Conservation (phyloP, 2,113 vertebrate genomes). For the Paradoxurus hermaphroditus region DNA sequence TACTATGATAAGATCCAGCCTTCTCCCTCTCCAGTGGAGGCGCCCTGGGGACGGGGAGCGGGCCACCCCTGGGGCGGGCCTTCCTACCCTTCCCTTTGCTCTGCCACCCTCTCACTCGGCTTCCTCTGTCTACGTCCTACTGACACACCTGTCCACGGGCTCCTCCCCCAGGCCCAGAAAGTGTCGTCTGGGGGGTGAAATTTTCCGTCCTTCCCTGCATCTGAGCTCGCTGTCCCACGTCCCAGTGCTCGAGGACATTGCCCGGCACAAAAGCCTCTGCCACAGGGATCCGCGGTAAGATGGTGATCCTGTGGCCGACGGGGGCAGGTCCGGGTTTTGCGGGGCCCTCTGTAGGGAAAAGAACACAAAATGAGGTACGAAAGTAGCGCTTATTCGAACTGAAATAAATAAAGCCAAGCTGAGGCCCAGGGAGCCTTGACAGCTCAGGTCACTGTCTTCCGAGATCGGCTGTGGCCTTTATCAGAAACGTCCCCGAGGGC, state of each 20-base stretch:
- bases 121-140: not conserved
- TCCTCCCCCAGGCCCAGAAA: too few species aligned
- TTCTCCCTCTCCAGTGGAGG: not conserved
- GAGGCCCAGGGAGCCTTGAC: not conserved
- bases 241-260: not conserved
- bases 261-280: not conserved
- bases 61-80: too few species aligned
- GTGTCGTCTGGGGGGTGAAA: not conserved
- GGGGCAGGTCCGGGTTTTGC: not conserved
- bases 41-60: not conserved
- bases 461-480: not conserved
- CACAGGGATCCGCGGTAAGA: not conserved
- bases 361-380: not conserved
- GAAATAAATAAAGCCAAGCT: not conserved
- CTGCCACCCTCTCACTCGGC: accelerated
- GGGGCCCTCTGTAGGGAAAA: not conserved
- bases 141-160: accelerated
- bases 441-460: not conserved
- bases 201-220: not conserved
- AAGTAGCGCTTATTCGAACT: not conserved
- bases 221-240: not conserved
- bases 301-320: too few species aligned
- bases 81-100: not conserved
- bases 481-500: not conserved
- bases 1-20: not conserved